Conservation (phyloP, 2,113 vertebrate species). For the Gracilinanus agilis region DNA sequence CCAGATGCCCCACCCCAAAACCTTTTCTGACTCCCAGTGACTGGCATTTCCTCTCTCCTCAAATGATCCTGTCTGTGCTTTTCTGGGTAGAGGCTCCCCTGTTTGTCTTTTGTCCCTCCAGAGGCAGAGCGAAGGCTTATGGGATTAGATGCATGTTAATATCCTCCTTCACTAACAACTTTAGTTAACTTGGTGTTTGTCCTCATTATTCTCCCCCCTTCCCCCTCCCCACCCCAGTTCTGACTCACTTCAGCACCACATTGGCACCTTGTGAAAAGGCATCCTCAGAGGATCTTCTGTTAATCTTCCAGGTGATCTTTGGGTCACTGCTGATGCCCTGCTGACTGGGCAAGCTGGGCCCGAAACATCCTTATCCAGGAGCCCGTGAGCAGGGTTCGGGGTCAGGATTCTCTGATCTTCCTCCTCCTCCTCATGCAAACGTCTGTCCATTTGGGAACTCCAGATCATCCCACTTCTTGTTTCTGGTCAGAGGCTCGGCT, state of each 20-base stretch:
- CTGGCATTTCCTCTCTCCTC: background rate
- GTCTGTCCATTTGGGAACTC: background rate
- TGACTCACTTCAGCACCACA: background rate
- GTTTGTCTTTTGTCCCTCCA: background rate
- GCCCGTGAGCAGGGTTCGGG: background rate
- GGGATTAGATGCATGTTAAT: too few species aligned
- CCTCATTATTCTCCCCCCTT: background rate
- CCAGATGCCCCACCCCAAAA: too few species aligned
- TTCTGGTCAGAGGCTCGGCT: background rate
- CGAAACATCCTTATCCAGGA: background rate
- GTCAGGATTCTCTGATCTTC: background rate
- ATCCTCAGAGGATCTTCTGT: background rate
- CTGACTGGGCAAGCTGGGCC: rapidly evolving
- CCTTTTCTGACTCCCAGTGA: background rate
- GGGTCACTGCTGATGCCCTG: too few species aligned
- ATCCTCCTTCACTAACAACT: background rate
- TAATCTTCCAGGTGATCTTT: background rate
- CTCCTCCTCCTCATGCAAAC: background rate
- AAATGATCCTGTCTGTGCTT: too few species aligned
- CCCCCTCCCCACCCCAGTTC: background rate
- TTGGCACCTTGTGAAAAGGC: background rate
- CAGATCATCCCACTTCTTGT: too few species aligned
- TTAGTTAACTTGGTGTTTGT: background rate
- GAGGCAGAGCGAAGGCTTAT: background rate
- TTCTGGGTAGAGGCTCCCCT: too few species aligned